Evolutionary conservation across 35 echinoderm and acorn worm species (phyloP), one percentile per base, ranked within the genome.

Genomic region (Ptychodera flava): DNA sequence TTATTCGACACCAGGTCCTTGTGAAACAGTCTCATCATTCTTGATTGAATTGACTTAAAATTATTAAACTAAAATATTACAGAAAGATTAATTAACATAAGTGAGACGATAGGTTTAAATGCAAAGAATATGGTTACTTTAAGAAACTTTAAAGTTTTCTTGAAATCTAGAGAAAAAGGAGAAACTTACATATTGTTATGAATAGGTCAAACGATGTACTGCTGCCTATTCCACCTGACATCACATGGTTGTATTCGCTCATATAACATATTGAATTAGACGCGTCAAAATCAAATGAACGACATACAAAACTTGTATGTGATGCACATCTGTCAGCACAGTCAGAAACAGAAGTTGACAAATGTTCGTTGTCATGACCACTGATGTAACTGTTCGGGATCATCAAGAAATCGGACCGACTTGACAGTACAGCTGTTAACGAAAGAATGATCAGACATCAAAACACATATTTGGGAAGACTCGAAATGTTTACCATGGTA

Each of bases 201-300:
- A 31, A 88, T 28, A 91, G 78, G n/a, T 84, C 77, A 33, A 84
- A 84, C 0, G 27, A 1, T 31, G 80, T 64, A 6, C 45, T 22
- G 45, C 6, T 64, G 45, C 6, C 22, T 6, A 64, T 6, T 12
- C 45, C 45, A 64, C 45, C 45, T 12, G 6, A 12, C 45, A 64
- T 64, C 22, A 64, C 77, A 28, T 94, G 88, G 27, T 90, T 82
- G n/a, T 91, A 89, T 22, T 30, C 81, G 31, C 89, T 94, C 28
- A 94, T 75, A 64, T 81, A 91, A 35, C 92, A 94, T 16, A 52
- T 53, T 15, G 28, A 36, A 33, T 78, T 38, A 28, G 34, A 33
- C 28, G 31, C 64, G 0, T 88, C 36, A 64, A 35, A 94, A 29
- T 94, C 92, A 79, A 91, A 94, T 27, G 92, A 91, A 10, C 76